Base-by-base conservation (phyloP, 2,888 invertebrate genomes). In the Hydrotaea cyrtoneurina region DNA sequence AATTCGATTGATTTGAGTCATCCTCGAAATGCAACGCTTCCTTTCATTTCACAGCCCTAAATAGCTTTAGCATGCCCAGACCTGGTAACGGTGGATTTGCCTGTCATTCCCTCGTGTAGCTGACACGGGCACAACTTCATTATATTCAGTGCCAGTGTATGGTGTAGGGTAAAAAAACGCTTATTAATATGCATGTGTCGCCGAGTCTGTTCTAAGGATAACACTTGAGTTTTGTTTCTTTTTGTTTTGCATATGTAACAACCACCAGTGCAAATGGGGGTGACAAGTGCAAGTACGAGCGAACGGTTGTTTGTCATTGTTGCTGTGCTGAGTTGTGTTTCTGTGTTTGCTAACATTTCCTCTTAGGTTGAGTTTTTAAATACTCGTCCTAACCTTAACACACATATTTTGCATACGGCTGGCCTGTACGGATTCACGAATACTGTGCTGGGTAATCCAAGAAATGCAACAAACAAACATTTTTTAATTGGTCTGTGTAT, bases 401-500 rank as follows among this genome's bases (percentile, higher is more conserved):
- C 66, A 72, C 59, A 78, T 82, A 66, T 10, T 50, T n/a, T 50
- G 50, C 50, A 50, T n/a, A 50, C 53, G 21, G 26, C 55, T 11
- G 8, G n/a, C 31, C 23, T 13, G 21, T 71, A 15, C 43, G 11
- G 19, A 31, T 31, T 26, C 59, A 62, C n/a, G 62, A 36, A 11
- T 5, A 62, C 31, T 31, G 62, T 8, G 36, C 17, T 62, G n/a
- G 62, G 36, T 62, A 62, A 69, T 39, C 66, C 17, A 39, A 26
- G 36, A 57, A 43, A 43, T 23, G 39, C 39, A 72, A 55, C n/a
- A 21, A 55, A 23, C 46, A 78, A 78, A 59, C 73, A 74, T 62
- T 78, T 53, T n/a, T 43, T 82, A 82, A 82, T 78, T 82, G 82
- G 82, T 82, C 69, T 82, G 82, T 78, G 74, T 78, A 74, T 82